Evolutionary conservation across 2,113 vertebrate species (phyloP).

Genomic region (Alces alces): DNA sequence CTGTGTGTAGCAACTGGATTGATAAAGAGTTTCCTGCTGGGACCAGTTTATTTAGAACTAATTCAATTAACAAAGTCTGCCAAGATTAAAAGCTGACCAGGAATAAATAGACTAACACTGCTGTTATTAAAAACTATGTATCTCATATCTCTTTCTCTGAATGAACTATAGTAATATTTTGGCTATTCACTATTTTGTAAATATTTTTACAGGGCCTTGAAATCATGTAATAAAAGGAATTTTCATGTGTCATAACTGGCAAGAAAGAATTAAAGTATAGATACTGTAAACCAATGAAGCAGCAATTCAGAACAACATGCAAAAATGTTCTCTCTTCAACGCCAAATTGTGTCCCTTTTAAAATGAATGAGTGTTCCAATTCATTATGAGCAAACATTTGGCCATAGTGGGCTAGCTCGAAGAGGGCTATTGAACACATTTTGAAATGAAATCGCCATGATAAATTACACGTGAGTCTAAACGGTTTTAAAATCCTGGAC

Average conservation of each 20-base stretch:
- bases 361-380: background rate
- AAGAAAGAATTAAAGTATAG: background rate
- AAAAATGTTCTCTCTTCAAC: background rate
- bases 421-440: background rate
- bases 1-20: background rate
- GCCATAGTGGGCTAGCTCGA: background rate
- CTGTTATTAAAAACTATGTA: background rate
- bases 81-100: constrained; percentile 35
- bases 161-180: background rate
- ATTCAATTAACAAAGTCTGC: constrained; percentile 11
- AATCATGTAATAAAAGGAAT: background rate
- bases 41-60: background rate
- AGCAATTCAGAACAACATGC: background rate
- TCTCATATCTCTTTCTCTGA: background rate
- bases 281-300: background rate
- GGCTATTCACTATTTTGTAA: background rate
- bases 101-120: background rate
- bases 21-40: background rate
- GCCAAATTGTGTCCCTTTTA: background rate
- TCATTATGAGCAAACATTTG: background rate
- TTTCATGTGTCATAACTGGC: background rate
- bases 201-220: background rate
- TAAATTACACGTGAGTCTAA: background rate
- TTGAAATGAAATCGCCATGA: background rate
- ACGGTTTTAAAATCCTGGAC: background rate